A percentile compares a stretch with the other conserved stretches of the same genome.
These are phyloP conservation scores for Chelonia mydas DNA, from an alignment of 2,797 vertebrate species.

Conservation along the genomic window DNA sequence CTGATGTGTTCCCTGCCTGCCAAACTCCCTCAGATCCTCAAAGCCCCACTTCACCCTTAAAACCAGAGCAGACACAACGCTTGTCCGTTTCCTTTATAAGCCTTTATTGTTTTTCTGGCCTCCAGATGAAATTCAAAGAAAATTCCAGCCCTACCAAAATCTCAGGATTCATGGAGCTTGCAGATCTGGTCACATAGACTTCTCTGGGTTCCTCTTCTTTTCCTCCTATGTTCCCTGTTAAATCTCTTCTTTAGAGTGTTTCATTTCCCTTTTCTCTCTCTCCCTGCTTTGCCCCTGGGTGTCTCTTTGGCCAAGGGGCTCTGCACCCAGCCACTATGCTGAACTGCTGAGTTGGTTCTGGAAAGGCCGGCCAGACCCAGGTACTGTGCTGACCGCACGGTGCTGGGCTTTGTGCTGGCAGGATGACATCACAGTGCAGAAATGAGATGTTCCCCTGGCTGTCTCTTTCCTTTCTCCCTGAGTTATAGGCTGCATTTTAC, in stretches of 20 bases:
- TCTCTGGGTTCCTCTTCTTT: not conserved
- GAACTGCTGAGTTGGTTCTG: not conserved
- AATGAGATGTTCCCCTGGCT: not conserved
- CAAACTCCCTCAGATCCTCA: not conserved
- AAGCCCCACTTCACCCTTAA: not conserved
- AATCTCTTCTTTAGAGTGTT: not conserved
- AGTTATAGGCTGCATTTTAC: conserved; percentile 48
- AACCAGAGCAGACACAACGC: not conserved
- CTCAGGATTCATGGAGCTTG: not conserved
- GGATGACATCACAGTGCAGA: accelerated
- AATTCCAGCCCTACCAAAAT: not conserved
- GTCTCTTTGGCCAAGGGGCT: not conserved
- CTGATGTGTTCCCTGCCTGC: not conserved
- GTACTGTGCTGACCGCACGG: not conserved
- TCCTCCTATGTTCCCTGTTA: not conserved
- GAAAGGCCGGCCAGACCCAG: not conserved
- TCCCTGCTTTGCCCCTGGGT: not conserved
- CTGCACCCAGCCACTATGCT: no score
- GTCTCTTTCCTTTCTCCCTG: not conserved
- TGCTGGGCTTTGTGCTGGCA: not conserved
- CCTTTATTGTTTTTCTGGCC: not conserved
- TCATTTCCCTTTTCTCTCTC: not conserved
- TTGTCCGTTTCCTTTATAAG: not conserved
- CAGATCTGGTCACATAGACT: not conserved
- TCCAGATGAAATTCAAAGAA: not conserved